phyloP scores from a whole-genome alignment of 2,113 vertebrate species.

The Channa argus region DNA sequence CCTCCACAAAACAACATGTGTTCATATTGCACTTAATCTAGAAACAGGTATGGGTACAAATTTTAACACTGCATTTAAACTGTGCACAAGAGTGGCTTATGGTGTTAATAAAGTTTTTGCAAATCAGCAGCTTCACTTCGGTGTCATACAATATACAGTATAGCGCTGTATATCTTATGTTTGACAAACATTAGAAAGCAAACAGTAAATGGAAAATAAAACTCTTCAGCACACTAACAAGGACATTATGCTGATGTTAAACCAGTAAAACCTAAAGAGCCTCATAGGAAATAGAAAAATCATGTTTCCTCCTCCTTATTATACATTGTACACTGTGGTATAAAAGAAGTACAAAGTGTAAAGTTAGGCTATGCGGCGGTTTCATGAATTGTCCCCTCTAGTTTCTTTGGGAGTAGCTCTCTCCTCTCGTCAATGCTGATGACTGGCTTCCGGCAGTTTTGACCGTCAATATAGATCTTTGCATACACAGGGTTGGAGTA shows the following conservation, averaged over 20 bases:
- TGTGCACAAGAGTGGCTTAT: slow-evolving; percentile 72
- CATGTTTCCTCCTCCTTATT: slow-evolving; percentile 79
- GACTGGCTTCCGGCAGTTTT: slow-evolving; percentile 97
- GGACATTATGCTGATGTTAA: slow-evolving; percentile 93
- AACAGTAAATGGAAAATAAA: slow-evolving; percentile 86
- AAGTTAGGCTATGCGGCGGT: slow-evolving; percentile 96
- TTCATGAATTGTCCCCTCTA: slow-evolving; percentile 98
- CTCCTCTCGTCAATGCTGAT: slow-evolving; percentile 97
- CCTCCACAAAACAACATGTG: slow-evolving; percentile 24
- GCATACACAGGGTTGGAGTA: slow-evolving; percentile 99
- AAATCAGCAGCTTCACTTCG: slow-evolving; percentile 92
- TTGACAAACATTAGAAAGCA: slow-evolving; percentile 88
- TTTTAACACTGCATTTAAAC: slow-evolving; percentile 65
- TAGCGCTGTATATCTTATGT: slow-evolving; percentile 82
- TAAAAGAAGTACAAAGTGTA: slow-evolving; percentile 92
- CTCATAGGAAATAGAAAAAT: slow-evolving; percentile 96
- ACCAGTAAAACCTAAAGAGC: slow-evolving; percentile 83
- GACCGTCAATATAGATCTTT: slow-evolving; percentile 96
- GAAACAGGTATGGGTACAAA: slow-evolving; percentile 64
- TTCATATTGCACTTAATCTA: slow-evolving; percentile 45
- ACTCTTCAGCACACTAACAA: slow-evolving; percentile 90
- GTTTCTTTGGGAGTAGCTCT: slow-evolving; percentile 99
- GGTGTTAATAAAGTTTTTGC: slow-evolving; percentile 86
- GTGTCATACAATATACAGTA: slow-evolving; percentile 87
- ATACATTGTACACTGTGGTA: slow-evolving; percentile 95